A percentile compares a stretch with the other conserved stretches of the same genome.
Evolutionary conservation across 2,888 invertebrate genomes (phyloP).

Genomic region (Adelognathus sp.): DNA sequence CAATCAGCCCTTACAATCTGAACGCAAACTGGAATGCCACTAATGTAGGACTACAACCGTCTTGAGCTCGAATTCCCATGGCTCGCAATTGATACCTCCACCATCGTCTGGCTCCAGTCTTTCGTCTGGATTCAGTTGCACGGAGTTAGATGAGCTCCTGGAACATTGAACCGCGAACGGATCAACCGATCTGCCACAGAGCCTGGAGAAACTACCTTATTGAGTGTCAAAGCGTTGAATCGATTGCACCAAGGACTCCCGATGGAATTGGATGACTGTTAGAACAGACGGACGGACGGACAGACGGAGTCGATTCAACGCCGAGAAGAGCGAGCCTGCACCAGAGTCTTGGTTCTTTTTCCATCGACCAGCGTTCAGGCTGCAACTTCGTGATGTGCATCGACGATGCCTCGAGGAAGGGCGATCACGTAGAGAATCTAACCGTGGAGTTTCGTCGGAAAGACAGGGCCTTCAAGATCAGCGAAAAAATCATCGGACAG

Average conservation of each 20-base stretch:
- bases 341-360: conserved; percentile 12
- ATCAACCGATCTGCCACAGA: not conserved
- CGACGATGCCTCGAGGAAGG: conserved; percentile 38
- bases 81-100: not conserved
- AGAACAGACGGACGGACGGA: not conserved
- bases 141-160: not conserved
- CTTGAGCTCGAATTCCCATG: not conserved
- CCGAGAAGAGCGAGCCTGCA: not conserved
- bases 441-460: not conserved
- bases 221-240: conserved; percentile 13
- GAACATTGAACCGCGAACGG: not conserved
- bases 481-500: conserved; percentile 61
- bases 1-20: not conserved
- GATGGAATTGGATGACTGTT: not conserved
- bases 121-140: not conserved
- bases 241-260: conserved; percentile 12
- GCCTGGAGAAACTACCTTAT: not conserved
- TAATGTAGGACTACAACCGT: not conserved
- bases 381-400: conserved; percentile 48
- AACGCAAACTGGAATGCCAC: not conserved
- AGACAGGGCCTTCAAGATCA: conserved; percentile 50
- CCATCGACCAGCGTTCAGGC: conserved; percentile 30
- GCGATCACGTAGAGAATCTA: conserved; percentile 49
- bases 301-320: not conserved
- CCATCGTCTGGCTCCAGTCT: not conserved